These are phyloP conservation scores for Limnodromus scolopaceus DNA, from an alignment of 2,797 vertebrate species.

Conservation along the genomic window DNA sequence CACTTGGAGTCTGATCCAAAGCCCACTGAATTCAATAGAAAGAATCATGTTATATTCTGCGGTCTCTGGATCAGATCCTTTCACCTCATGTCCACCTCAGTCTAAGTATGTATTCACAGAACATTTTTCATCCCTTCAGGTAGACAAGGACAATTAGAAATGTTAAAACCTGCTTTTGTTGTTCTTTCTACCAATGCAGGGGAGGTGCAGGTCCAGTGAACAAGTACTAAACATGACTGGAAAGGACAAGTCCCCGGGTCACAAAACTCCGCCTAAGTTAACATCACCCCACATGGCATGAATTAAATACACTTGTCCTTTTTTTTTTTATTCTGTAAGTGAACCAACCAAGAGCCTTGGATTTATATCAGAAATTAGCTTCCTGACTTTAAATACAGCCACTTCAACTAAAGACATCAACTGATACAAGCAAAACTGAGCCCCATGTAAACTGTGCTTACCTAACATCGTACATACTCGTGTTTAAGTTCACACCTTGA, in stretches of 20 bases:
- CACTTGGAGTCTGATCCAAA: not conserved
- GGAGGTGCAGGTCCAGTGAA: not conserved
- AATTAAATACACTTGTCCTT: not conserved
- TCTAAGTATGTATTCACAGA: not conserved
- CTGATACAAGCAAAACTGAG: not conserved
- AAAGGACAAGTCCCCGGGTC: not conserved
- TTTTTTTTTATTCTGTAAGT: not conserved
- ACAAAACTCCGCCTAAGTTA: not conserved
- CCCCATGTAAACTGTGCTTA: not conserved
- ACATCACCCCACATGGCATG: not conserved
- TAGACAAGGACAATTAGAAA: not conserved
- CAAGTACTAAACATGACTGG: not conserved
- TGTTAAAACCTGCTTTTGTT: not conserved
- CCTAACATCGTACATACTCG: fast-evolving
- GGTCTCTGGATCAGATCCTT: not conserved
- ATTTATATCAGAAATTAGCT: not conserved
- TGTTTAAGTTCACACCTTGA: not conserved
- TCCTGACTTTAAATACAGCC: not conserved
- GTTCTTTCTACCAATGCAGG: not conserved
- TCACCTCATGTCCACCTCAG: not conserved
- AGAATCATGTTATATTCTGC: not conserved
- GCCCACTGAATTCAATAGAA: not conserved
- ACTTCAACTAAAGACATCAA: not conserved
- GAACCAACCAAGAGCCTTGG: not conserved
- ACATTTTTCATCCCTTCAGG: not conserved